Evolutionary conservation across 2,113 vertebrate genomes (phyloP), one percentile per base, ranked within the genome.

Genomic region (Pelecanoides urinatrix): DNA sequence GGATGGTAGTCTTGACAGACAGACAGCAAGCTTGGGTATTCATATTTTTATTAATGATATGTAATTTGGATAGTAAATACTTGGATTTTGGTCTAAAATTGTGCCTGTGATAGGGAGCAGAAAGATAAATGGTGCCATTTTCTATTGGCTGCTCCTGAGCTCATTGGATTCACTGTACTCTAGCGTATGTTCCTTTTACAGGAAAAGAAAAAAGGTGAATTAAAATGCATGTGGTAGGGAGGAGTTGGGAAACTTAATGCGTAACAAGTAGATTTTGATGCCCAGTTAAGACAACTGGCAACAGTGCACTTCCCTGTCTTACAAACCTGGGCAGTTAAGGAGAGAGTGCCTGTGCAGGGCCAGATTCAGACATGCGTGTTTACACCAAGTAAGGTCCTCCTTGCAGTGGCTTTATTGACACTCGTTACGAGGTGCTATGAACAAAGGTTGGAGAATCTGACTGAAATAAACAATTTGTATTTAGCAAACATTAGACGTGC

Each of bases 371-470:
- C 18, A 1, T 19, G 49, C 2, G 4, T 19, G 2, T 34, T 45
- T n/a, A 32, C 50, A 30, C 11, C 52, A 13, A 26, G 44, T 18
- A 34, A 59, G 36, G 44, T 56, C 52, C 36, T 93, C 49, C 53
- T 30, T 25, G 7, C 15, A 2, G 26, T 16, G 47, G 30, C 53
- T 73, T 78, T 19, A 25, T 4, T 32, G 38, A 5, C 30, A 7
- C 26, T 32, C 6, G 0, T 25, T 26, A 2, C 3, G 50, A 76
- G 63, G 26, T 0, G 3, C 14, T 19, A 11, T 1, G 15, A n/a
- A 14, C n/a, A 53, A 9, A 40, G 20, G 42, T 6, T 62, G 75
- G 59, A 52, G 29, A 55, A 55, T 15, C 42, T 47, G 44, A 47
- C 59, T 42, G 59, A 50, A 86, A 71, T 1, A 1, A 90, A 53